Base-by-base conservation (phyloP, 2,888 invertebrate species). In the Leucania comma region DNA sequence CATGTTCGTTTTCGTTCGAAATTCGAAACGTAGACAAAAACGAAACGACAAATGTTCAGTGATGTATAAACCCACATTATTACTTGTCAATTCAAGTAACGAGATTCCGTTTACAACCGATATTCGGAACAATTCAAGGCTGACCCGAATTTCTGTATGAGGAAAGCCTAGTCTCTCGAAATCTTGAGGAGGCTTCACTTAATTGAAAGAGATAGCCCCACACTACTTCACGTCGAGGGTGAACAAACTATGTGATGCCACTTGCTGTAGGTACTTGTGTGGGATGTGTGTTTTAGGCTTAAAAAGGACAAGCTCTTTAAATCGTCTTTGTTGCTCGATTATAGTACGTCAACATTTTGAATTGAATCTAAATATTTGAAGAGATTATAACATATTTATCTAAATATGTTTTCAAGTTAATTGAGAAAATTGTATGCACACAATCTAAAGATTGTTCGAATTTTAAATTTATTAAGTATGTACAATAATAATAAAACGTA, bases 131-230 rank as follows among this genome's bases (percentile, higher is more conserved):
- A 89, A 88, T 87, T 85, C 79, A 86, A 84, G 78, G 78, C 81
- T 87, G 88, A 88, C 87, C 90, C 86, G 82, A 88, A 89, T 89
- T 87, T 86, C 80, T 85, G 86, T 85, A 87, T 81, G 80, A 87
- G 81, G 74, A 82, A 83, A 78, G 80, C 75, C 80, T 78, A 81
- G 86, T 79, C 86, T 85, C 86, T 88, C 67, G 84, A 87, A 87
- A 79, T 75, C 79, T 74, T 79, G 77, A 93, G 93, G 81, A 88
- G 87, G 86, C 93, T 93, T 87, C 84, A 92, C 90, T 92, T 95
- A 94, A 95, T 94, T 94, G 94, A 93, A 94, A 94, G 92, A 93
- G 93, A 94, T 94, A 93, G 90, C 83, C 83, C 87, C 87, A 84
- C 86, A 91, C 89, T 81, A 90, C 90, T 81, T 75, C 87, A 90